Base-by-base conservation (phyloP, 2,888 invertebrate species). In the Hermaeophaga mercurialis region DNA sequence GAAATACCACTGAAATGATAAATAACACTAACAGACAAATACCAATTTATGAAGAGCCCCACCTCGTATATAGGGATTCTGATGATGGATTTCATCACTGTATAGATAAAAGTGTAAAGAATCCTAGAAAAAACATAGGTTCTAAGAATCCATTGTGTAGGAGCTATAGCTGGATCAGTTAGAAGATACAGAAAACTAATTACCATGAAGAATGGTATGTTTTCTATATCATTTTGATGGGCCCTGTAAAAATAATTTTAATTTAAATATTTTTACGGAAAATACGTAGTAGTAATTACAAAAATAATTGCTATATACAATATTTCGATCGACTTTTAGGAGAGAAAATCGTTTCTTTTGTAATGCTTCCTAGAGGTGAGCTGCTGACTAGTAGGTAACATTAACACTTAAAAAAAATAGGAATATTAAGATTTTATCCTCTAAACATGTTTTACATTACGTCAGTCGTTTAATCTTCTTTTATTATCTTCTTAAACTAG, bases 131-230 rank as follows among this genome's bases (percentile, higher is more conserved):
- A 26, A 7, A 55, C 43, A 41, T 55, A 58, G n/a, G 45, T 45
- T 31, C 45, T 28, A 11, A 58, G 46, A 11, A 58, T 22, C 45
- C 39, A 44, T 14, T 43, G 15, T 1, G 58, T 55, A 3, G 34
- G 12, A n/a, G 6, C 22, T 9, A 55, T 17, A 17, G 58, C 41
- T n/a, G 58, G 58, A 39, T 58, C 26, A 2, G 54, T 49, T 7
- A 55, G 11, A 8, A 58, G 15, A 12, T 58, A 58, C 31, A 58
- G 11, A 18, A 55, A 58, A 19, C 47, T 24, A 11, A 55, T 45
- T 1, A 50, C 26, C n/a, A 58, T 48, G 50, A 58, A 58, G 18
- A 58, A 58, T 9, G 58, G 58, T 7, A 58, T 55, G 15, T 58
- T 58, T 34, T 58, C 58, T 41, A 58, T 7, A 18, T 58, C 58